A percentile compares a stretch with the other conserved stretches of the same genome.
Evolutionary conservation across 2,888 invertebrate species (phyloP).

Genomic region (Tenthredo scrophulariae): DNA sequence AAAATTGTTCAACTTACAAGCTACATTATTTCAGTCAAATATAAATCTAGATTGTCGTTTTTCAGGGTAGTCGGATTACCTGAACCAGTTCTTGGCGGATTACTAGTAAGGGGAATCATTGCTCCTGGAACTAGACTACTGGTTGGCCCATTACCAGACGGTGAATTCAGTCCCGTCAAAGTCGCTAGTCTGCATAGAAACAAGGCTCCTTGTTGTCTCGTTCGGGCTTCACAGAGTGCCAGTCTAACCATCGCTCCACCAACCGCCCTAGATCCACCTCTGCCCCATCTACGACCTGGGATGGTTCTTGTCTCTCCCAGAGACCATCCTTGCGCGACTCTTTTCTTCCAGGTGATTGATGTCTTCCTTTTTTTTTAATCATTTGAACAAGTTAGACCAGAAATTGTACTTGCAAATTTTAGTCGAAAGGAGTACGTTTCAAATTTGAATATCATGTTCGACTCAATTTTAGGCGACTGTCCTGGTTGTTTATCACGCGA

Average conservation of each 20-base stretch:
- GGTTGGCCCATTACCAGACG: conserved; percentile 88
- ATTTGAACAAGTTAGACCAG: background rate
- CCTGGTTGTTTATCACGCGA: conserved; percentile 92
- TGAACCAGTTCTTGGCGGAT: conserved; percentile 91
- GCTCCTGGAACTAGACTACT: conserved; percentile 90
- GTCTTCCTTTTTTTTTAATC: background rate
- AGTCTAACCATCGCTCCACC: conserved; percentile 87
- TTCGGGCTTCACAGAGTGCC: conserved; percentile 94
- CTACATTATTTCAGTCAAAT: background rate
- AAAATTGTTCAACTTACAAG: background rate
- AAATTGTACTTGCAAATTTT: background rate
- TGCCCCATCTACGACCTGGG: conserved; percentile 86
- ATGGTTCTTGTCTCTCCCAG: conserved; percentile 88
- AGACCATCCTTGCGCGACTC: conserved; percentile 79
- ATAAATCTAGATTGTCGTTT: conserved; percentile 19
- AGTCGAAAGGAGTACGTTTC: background rate
- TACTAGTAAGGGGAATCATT: conserved; percentile 91
- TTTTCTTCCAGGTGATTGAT: conserved; percentile 80
- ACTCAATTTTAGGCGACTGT: conserved; percentile 87
- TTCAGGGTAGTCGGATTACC: conserved; percentile 86
- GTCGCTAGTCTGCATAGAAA: conserved; percentile 95
- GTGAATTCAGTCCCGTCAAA: conserved; percentile 87
- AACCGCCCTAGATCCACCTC: conserved; percentile 75
- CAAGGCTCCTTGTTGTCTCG: conserved; percentile 92
- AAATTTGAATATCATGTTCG: background rate